A percentile compares a stretch with the other conserved stretches of the same genome.
phyloP scores from a whole-genome alignment of 1,140 invertebrate species.

The Ephestia elutella region DNA sequence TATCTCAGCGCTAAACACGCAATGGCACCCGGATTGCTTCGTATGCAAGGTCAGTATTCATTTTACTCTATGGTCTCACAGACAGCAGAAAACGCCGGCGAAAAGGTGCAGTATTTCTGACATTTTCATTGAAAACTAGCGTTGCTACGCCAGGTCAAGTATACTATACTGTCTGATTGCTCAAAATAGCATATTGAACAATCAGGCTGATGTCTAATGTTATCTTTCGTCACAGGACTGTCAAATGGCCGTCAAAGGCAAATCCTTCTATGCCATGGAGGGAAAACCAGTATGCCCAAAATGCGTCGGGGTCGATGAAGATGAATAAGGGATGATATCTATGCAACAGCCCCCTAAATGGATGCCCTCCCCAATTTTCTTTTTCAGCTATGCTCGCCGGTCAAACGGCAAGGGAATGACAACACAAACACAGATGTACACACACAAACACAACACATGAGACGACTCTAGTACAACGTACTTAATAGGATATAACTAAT shows the following conservation, averaged over 20 bases:
- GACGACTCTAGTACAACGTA: conserved; percentile 45
- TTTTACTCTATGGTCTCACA: conserved; percentile 8
- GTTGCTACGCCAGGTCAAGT: conserved; percentile 55
- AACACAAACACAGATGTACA: conserved; percentile 49
- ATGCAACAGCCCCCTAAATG: conserved; percentile 25
- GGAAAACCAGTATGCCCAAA: conserved; percentile 92
- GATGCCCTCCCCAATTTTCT: conserved; percentile 53
- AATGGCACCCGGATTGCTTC: conserved; percentile 99
- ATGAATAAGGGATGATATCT: conserved; percentile 78
- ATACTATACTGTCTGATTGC: conserved; percentile 21
- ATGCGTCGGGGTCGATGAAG: conserved; percentile 92
- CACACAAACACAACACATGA: conserved; percentile 24
- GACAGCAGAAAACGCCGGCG: neutral
- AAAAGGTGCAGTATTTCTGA: conserved; percentile 11
- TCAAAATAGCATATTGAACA: conserved; percentile 11
- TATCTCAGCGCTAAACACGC: conserved; percentile 96
- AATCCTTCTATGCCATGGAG: conserved; percentile 96
- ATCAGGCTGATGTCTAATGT: conserved; percentile 18
- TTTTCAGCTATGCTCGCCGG: conserved; percentile 68
- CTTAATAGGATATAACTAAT: conserved; percentile 56
- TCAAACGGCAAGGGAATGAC: conserved; percentile 32
- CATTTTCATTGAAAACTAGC: conserved; percentile 9
- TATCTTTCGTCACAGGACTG: conserved; percentile 84
- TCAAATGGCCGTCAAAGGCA: conserved; percentile 91
- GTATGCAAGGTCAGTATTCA: conserved; percentile 94